Evolutionary conservation across 1,140 invertebrate species (phyloP).

Genomic region (Drosophila rufa): DNA sequence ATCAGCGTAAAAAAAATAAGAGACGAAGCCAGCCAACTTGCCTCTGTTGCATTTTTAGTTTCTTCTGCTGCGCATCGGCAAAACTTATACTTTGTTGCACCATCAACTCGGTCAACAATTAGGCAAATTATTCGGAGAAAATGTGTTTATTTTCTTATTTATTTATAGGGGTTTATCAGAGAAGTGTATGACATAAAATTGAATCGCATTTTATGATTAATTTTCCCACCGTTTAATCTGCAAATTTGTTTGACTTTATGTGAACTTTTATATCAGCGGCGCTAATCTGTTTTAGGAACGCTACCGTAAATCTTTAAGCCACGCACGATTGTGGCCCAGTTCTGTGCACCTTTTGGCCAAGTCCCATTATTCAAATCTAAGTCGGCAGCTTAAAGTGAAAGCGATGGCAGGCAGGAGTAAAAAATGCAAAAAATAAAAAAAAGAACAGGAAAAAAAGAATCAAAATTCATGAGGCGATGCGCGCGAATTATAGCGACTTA

Average conservation of each 20-base stretch:
- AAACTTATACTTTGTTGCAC: conserved; percentile 48
- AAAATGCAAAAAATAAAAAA: conserved; percentile 33
- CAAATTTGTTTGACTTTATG: conserved; percentile 36
- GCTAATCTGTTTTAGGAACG: conserved; percentile 45
- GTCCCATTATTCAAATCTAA: conserved; percentile 76
- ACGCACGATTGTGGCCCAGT: conserved; percentile 42
- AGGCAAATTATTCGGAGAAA: conserved; percentile 48
- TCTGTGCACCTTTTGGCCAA: conserved; percentile 39
- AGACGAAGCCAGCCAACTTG: conserved; percentile 42
- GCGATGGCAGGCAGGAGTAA: conserved; percentile 12
- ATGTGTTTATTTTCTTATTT: conserved; percentile 25
- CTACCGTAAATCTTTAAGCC: conserved; percentile 48
- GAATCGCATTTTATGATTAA: not conserved
- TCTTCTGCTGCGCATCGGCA: conserved; percentile 6
- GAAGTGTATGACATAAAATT: not conserved
- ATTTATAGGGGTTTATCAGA: not conserved
- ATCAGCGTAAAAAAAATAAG: conserved; percentile 44
- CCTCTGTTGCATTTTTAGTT: conserved; percentile 63
- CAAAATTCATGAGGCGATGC: conserved; percentile 79
- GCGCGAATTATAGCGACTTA: conserved; percentile 75
- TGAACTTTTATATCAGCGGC: conserved; percentile 27
- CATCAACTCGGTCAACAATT: conserved; percentile 39
- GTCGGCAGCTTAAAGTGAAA: conserved; percentile 52
- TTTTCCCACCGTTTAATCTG: not conserved
- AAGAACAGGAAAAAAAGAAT: conserved; percentile 47